Evolutionary conservation across 1,140 invertebrate species (phyloP), one percentile per base, ranked within the genome.

Genomic region (Drosophila repletoides): DNA sequence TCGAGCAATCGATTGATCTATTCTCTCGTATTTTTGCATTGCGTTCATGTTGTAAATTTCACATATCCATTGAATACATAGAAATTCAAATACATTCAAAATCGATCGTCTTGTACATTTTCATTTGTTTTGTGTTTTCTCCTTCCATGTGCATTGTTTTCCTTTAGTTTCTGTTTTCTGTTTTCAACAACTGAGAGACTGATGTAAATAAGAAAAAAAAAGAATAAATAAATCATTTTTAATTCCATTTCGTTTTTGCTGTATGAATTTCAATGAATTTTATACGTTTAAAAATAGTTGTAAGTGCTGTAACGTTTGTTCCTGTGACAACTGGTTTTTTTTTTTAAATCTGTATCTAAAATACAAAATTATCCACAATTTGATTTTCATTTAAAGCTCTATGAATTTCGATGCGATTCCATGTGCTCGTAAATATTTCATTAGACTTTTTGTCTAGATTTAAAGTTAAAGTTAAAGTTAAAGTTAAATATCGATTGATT

Each of bases 31-130:
- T 19, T 58, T 24, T 17, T 56, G 26, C 76, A 79, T 80, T 75
- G 22, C 65, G 22, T 74, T 75, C 76, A 79, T 80, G 64, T 58
- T 81, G 77, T 83, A 81, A 58, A 81, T 65, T 69, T 55, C 19
- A 60, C 49, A 64, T 40, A 38, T 26, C 48, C 58, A 61, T 52
- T 22, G 10, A 40, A 24, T 28, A 51, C 19, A 48, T 24, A 41
- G 55, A 34, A 29, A 38, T 75, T 49, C 22, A 28, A 53, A 43
- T 77, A 59, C 70, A 70, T 72, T 45, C 12, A 38, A 56, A 33
- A 65, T 60, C 46, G 31, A 83, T 71, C 60, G 76, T 79, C 34
- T 49, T 40, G 65, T 55, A 60, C 17, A 45, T 48, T 69, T 43
- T 28, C 24, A 59, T 79, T 63, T 60, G 22, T 66, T 70, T 80